A percentile compares a stretch with the other conserved stretches of the same genome.
phyloP scores from a whole-genome alignment of 2,888 invertebrate genomes.

The Rhabditophanes sp. region DNA sequence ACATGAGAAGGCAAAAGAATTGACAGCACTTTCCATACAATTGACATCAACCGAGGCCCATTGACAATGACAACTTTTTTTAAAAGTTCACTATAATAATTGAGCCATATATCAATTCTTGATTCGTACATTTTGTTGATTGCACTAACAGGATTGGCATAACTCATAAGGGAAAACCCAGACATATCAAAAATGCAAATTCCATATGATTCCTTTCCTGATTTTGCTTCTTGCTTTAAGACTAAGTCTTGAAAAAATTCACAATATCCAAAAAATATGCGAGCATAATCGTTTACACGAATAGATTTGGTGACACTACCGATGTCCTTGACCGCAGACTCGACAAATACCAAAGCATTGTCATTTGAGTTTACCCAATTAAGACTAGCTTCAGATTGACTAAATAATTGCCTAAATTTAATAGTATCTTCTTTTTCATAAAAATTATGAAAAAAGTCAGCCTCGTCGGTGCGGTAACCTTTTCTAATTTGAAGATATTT shows the following conservation, averaged over 20 bases:
- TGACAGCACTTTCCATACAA: slow-evolving; percentile 23
- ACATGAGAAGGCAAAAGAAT: slow-evolving; percentile 12
- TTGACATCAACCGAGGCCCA: slow-evolving; percentile 16
- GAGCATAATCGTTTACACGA: slow-evolving; percentile 13
- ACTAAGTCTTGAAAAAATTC: slow-evolving; percentile 18
- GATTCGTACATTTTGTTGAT: slow-evolving; percentile 17
- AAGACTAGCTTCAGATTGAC: slow-evolving; percentile 11
- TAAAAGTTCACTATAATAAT: slow-evolving; percentile 20
- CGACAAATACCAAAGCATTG: slow-evolving; percentile 21
- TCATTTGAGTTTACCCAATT: slow-evolving; percentile 16
- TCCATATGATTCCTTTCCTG: slow-evolving; percentile 16
- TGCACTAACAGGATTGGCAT: slow-evolving; percentile 15
- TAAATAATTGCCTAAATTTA: slow-evolving; percentile 13
- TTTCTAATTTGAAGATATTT: slow-evolving; percentile 17
- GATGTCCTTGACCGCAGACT: slow-evolving; percentile 17
- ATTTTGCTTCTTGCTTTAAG: slow-evolving; percentile 12
- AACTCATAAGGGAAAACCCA: slow-evolving; percentile 12
- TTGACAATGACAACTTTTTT: slow-evolving; percentile 19
- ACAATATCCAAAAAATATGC: slow-evolving; percentile 19
- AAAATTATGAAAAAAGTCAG: slow-evolving; percentile 15
- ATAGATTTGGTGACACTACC: slow-evolving; percentile 17
- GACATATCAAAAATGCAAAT: slow-evolving; percentile 26
- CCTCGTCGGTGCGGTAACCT: slow-evolving; percentile 14
- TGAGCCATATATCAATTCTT: slow-evolving; percentile 20
- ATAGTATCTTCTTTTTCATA: slow-evolving; percentile 12